Evolutionary conservation across 2,113 vertebrate species (phyloP).

Genomic region (Proteles cristata): DNA sequence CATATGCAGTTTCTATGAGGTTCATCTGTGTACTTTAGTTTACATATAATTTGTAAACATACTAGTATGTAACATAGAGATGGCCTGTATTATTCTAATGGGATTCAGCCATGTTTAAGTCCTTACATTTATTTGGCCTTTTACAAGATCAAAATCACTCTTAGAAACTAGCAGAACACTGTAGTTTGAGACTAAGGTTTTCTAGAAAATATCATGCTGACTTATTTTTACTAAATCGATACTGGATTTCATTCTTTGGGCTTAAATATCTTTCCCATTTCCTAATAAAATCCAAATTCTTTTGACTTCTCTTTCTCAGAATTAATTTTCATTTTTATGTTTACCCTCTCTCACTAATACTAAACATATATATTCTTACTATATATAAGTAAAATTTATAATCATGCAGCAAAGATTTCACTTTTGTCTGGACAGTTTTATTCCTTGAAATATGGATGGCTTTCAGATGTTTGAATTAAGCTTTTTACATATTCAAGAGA

Average conservation of each 20-base stretch:
- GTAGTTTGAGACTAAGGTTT: neutral
- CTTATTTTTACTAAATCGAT: constrained; percentile 25
- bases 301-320: neutral
- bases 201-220: neutral
- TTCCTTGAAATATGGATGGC: neutral
- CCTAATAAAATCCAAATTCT: neutral
- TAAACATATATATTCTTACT: neutral
- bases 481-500: constrained; percentile 30
- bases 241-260: neutral
- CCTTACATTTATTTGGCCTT: neutral
- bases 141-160: neutral
- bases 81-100: neutral
- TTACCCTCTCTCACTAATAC: neutral
- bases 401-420: neutral
- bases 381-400: constrained; percentile 50
- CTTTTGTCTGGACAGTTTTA: constrained; percentile 32
- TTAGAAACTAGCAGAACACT: constrained; percentile 25
- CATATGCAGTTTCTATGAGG: neutral
- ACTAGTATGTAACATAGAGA: too few species aligned
- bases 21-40: neutral
- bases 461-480: constrained; percentile 42
- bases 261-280: neutral
- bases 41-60: neutral
- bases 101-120: neutral
- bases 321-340: constrained; percentile 36